Evolutionary conservation across 2,113 vertebrate genomes (phyloP).

Genomic region (Carollia perspicillata): DNA sequence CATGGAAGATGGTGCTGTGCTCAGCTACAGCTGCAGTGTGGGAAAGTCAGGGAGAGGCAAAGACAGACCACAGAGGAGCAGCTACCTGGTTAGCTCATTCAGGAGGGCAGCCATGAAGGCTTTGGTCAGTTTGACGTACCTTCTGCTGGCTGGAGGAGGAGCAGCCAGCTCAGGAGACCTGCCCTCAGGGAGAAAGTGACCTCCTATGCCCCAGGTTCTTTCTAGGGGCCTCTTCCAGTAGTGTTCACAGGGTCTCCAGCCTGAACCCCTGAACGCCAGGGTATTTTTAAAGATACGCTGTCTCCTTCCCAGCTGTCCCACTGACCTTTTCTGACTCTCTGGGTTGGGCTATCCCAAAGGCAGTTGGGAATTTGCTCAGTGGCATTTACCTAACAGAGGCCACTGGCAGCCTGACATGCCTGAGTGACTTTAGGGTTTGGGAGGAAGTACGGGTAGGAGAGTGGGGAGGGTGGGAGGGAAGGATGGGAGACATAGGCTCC

Average conservation of each 20-base stretch:
- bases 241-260: not conserved
- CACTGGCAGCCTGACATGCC: not conserved
- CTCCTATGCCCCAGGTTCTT: not conserved
- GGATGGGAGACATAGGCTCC: too few species aligned
- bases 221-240: not conserved
- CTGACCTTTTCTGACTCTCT: constrained; percentile 37
- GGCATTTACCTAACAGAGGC: constrained; percentile 31
- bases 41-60: rapidly evolving
- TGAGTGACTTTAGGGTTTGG: constrained; percentile 2
- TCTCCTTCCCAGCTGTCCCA: not conserved
- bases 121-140: not conserved
- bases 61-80: not conserved
- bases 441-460: not conserved
- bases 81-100: not conserved
- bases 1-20: not conserved
- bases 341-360: not conserved
- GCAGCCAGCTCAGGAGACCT: too few species aligned
- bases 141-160: not conserved
- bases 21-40: not conserved
- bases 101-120: rapidly evolving
- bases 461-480: too few species aligned
- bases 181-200: not conserved
- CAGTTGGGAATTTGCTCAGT: not conserved
- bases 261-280: not conserved
- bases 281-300: not conserved